phyloP scores from a whole-genome alignment of 2,797 vertebrate genomes.

The Xerus rutilus region DNA sequence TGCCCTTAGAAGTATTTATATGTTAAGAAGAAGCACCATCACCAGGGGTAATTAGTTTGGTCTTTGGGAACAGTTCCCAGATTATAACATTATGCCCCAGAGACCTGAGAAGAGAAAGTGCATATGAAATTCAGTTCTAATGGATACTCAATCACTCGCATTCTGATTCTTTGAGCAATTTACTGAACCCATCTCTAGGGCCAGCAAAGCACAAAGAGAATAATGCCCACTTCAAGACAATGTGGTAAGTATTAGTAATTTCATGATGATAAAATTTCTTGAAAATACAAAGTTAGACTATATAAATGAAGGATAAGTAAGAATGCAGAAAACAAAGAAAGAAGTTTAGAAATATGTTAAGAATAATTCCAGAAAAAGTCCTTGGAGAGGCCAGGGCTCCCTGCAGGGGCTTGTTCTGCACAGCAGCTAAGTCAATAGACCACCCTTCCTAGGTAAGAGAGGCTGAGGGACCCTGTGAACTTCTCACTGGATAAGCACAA shows the following conservation, averaged over 20 bases:
- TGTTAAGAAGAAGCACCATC: constrained; percentile 30
- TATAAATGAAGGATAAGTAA: constrained; percentile 41
- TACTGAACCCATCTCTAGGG: not conserved
- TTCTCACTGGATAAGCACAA: constrained; percentile 84
- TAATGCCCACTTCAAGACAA: constrained; percentile 21
- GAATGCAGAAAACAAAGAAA: constrained; percentile 44
- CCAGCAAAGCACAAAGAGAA: constrained; percentile 69
- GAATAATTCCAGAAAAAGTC: constrained; percentile 43
- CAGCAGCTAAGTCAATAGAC: constrained; percentile 79
- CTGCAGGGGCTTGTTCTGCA: constrained; percentile 28
- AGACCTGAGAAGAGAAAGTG: constrained; percentile 41
- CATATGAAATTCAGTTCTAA: constrained; percentile 39
- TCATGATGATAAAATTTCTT: constrained; percentile 20
- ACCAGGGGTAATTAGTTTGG: constrained; percentile 49
- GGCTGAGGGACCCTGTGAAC: constrained; percentile 82
- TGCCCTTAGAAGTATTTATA: constrained; percentile 39
- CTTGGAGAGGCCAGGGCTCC: not conserved
- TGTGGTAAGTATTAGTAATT: constrained; percentile 52
- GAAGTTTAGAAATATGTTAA: not conserved
- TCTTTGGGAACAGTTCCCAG: constrained; percentile 53
- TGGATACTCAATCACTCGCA: not conserved
- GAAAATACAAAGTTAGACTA: constrained; percentile 55
- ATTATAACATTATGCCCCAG: constrained; percentile 31
- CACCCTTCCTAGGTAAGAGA: constrained; percentile 83
- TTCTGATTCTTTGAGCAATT: constrained; percentile 53